These are phyloP conservation scores for Rhombomys opimus DNA, from an alignment of 2,113 vertebrate species.

Conservation along the genomic window DNA sequence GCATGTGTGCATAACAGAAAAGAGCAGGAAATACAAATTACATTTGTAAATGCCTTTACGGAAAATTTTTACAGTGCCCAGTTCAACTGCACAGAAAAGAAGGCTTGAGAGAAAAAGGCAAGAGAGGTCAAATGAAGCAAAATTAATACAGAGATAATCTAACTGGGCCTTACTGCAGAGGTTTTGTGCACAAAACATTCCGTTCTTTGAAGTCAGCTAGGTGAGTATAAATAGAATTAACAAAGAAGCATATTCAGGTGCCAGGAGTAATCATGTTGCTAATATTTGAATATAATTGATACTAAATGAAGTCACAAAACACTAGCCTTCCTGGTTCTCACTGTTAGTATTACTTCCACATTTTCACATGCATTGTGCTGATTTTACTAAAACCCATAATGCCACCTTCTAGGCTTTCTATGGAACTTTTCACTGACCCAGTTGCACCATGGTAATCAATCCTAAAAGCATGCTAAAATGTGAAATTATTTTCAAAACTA, in stretches of 20 bases:
- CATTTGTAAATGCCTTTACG: neutral
- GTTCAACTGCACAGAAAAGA: constrained; percentile 28
- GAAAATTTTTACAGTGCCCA: constrained; percentile 13
- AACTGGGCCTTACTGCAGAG: neutral
- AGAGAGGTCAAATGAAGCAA: constrained; percentile 56
- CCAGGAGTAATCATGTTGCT: constrained; percentile 61
- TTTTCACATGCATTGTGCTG: constrained; percentile 36
- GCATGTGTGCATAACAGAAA: neutral
- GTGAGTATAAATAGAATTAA: constrained; percentile 50
- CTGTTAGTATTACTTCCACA: constrained; percentile 16
- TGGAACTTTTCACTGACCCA: neutral
- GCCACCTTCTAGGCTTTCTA: neutral
- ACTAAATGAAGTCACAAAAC: constrained; percentile 58
- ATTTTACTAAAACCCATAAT: constrained; percentile 38
- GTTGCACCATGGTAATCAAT: constrained; percentile 21
- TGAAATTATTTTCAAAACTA: constrained; percentile 32
- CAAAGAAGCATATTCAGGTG: constrained; percentile 36
- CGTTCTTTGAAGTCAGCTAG: constrained; percentile 19
- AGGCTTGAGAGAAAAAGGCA: neutral
- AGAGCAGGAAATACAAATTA: constrained; percentile 20
- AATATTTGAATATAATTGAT: constrained; percentile 26
- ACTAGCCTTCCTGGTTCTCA: neutral
- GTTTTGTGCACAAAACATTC: neutral
- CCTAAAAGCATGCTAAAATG: constrained; percentile 1
- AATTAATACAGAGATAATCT: constrained; percentile 40